These are phyloP conservation scores for Ornithoptera alexandrae DNA, from an alignment of 2,888 invertebrate species.

Conservation along the genomic window DNA sequence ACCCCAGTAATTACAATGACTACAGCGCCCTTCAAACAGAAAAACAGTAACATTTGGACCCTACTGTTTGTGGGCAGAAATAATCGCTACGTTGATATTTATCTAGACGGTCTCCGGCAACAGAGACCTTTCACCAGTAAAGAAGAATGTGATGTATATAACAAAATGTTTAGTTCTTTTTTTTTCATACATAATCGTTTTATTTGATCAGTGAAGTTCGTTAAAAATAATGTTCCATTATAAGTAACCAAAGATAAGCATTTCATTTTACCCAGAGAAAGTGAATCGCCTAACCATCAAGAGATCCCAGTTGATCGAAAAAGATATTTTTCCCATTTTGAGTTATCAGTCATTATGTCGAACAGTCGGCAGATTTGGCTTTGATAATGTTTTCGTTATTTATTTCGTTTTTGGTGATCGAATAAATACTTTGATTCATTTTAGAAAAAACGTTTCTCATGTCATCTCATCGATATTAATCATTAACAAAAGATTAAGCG, in stretches of 20 bases:
- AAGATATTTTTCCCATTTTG: constrained; percentile 60
- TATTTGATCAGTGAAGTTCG: not conserved
- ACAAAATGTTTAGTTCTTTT: too few species aligned
- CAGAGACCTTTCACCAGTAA: too few species aligned
- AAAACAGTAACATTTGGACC: too few species aligned
- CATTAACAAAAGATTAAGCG: too few species aligned
- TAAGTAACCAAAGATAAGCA: constrained; percentile 9
- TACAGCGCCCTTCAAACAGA: too few species aligned
- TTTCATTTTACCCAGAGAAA: constrained; percentile 9
- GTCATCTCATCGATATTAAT: too few species aligned
- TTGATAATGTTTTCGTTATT: constrained; percentile 49
- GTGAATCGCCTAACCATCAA: constrained; percentile 27
- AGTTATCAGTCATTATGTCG: constrained; percentile 63
- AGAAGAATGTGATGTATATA: too few species aligned
- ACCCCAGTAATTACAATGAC: too few species aligned
- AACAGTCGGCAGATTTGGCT: constrained; percentile 45
- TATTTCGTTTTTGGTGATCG: constrained; percentile 45
- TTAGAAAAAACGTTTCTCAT: constrained; percentile 19
- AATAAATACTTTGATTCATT: constrained; percentile 40
- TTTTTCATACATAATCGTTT: too few species aligned
- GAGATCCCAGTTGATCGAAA: constrained; percentile 43
- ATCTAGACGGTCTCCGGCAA: too few species aligned
- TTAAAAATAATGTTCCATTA: not conserved
- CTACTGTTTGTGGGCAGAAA: too few species aligned
- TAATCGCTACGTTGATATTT: too few species aligned